These are phyloP conservation scores for Perdix hodgsoniae DNA, from an alignment of 2,797 vertebrate genomes.

Conservation along the genomic window DNA sequence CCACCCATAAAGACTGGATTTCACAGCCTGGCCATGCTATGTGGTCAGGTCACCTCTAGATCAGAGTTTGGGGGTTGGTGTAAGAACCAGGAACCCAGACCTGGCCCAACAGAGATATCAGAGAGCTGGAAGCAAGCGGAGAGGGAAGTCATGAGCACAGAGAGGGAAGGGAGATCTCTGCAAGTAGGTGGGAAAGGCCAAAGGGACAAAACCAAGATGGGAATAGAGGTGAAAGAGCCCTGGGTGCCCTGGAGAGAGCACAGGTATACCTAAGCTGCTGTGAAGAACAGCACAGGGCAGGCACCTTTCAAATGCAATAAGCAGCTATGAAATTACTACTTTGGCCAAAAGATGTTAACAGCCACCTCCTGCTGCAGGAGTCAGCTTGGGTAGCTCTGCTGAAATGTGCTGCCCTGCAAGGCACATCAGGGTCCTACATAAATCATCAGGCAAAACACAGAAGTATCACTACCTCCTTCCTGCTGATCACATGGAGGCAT, in stretches of 20 bases:
- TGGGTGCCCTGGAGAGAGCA: neutral
- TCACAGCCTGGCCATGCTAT: neutral
- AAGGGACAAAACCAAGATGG: neutral
- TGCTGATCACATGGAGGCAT: constrained; percentile 60
- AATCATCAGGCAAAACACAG: constrained; percentile 52
- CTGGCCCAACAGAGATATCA: neutral
- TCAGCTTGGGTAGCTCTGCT: neutral
- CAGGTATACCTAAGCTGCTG: neutral
- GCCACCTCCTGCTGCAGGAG: neutral
- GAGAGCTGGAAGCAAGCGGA: neutral
- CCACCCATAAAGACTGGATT: neutral
- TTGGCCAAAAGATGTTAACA: neutral
- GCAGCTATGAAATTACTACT: neutral
- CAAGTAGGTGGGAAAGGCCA: neutral
- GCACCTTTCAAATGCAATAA: neutral
- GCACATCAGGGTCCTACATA: constrained; percentile 63
- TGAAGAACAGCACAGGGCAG: neutral
- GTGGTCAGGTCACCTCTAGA: neutral
- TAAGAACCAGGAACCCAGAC: neutral
- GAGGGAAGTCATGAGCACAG: neutral
- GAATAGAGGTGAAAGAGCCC: neutral
- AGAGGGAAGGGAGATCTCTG: neutral
- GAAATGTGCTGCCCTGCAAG: constrained; percentile 35
- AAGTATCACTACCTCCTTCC: constrained; percentile 69
- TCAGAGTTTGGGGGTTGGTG: neutral